Conservation (phyloP, 2,113 vertebrate genomes). For the Paedocypris sp. region DNA sequence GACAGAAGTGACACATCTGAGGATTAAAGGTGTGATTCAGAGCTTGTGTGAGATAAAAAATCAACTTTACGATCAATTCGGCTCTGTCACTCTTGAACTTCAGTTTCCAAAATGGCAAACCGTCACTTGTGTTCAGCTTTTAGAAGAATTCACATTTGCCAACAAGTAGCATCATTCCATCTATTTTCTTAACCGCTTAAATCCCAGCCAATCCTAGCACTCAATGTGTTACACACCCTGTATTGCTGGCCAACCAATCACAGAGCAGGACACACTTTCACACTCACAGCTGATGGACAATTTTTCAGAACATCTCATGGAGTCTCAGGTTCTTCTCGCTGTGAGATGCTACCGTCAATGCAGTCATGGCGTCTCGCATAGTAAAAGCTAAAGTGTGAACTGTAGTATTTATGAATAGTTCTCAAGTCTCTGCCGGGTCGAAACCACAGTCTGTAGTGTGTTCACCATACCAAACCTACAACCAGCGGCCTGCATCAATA, state of each 20-base stretch:
- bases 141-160: background rate
- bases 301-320: too few relatives aligned
- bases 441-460: background rate
- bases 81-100: background rate
- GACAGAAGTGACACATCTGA: background rate
- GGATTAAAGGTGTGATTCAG: slow-evolving; percentile 11
- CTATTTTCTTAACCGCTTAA: too few relatives aligned
- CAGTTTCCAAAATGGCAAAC: slow-evolving; percentile 1
- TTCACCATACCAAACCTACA: background rate
- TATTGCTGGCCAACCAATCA: too few relatives aligned
- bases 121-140: background rate
- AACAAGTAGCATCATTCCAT: background rate
- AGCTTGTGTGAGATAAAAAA: background rate
- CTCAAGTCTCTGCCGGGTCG: background rate
- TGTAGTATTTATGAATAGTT: too few relatives aligned
- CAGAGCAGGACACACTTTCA: too few relatives aligned
- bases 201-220: too few relatives aligned
- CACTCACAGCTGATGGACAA: too few relatives aligned
- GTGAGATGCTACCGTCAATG: too few relatives aligned
- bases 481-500: background rate
- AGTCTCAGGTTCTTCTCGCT: too few relatives aligned
- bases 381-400: too few relatives aligned
- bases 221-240: too few relatives aligned
- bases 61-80: slow-evolving; percentile 1
- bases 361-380: too few relatives aligned